Base-by-base conservation (phyloP, 2,797 vertebrate genomes). In the Hyperoplus immaculatus region DNA sequence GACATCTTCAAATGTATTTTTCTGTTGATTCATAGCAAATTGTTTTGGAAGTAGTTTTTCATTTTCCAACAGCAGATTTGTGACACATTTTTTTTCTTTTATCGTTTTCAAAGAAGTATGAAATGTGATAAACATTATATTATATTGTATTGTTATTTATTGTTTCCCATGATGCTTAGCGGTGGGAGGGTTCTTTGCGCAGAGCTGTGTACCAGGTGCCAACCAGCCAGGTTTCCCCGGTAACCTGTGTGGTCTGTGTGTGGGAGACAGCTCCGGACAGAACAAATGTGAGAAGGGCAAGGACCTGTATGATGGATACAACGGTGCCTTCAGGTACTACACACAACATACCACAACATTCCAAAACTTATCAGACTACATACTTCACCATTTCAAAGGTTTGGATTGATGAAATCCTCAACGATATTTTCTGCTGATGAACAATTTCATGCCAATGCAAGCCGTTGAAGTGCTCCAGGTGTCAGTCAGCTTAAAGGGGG, bases 321-420 rank as follows among this genome's bases (percentile, higher is more conserved):
- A 91, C 0, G 98, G 98, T 39, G 98, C 98, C 75, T 99, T 99
- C 95, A 98, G 98, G 98, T 99, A 96, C 72, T 21, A 21, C 29
- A 29, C 29, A 29, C 29, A 29, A 29, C 29, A 29, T 29, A 29
- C 29, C 29, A 29, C 29, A 67, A 77, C 60, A 51, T 21, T 8
- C 14, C 10, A 71, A 57, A 41, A 58, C 5, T 21, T 9, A 1
- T 9, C 6, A 45, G 10, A 45, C 6, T 45, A 45, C 6, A 45
- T 45, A 11, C 43, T 45, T 7, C 43, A 6, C 10, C 6, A 13
- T 29, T 54, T 54, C 51, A 54, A 54, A 4, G 4, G 6, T 61
- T 45, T 60, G 6, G 7, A 12, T 46, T 45, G 10, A 62, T 45
- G 12, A 38, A 42, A 42, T 36, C 13, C 18, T 55, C 10, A 0